These are phyloP conservation scores for Drosophila borborema DNA, from an alignment of 2,888 invertebrate species.

Conservation along the genomic window DNA sequence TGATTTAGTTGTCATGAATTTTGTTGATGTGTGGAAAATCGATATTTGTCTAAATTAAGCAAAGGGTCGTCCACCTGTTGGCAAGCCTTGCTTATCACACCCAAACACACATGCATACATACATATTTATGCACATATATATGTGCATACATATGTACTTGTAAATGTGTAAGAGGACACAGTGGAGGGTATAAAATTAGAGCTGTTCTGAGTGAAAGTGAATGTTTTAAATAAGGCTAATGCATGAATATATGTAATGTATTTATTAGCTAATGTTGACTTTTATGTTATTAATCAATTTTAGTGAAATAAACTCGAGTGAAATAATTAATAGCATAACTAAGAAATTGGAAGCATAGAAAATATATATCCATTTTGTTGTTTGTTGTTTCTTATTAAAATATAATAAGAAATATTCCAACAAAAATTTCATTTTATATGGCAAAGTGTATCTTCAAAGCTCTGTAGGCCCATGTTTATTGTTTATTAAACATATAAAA, in stretches of 20 bases:
- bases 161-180: conserved; percentile 6
- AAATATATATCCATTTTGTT: too few relatives aligned
- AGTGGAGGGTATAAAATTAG: conserved; percentile 9
- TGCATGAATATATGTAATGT: too few relatives aligned
- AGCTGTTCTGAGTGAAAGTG: neutral
- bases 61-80: conserved; percentile 67
- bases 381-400: neutral
- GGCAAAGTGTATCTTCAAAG: neutral
- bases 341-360: neutral
- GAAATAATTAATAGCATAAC: neutral
- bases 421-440: neutral
- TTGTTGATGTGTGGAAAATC: conserved; percentile 42
- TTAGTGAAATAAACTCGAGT: too few relatives aligned
- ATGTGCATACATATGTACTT: neutral
- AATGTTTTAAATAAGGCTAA: neutral
- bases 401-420: neutral
- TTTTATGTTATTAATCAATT: neutral
- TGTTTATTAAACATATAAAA: too few relatives aligned
- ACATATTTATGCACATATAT: neutral
- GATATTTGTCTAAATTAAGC: conserved; percentile 49
- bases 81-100: conserved; percentile 43
- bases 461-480: neutral
- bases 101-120: neutral
- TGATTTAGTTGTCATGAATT: neutral
- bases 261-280: too few relatives aligned